These are phyloP conservation scores for Margaritifera margaritifera DNA, from an alignment of 2,888 invertebrate genomes.

Conservation along the genomic window DNA sequence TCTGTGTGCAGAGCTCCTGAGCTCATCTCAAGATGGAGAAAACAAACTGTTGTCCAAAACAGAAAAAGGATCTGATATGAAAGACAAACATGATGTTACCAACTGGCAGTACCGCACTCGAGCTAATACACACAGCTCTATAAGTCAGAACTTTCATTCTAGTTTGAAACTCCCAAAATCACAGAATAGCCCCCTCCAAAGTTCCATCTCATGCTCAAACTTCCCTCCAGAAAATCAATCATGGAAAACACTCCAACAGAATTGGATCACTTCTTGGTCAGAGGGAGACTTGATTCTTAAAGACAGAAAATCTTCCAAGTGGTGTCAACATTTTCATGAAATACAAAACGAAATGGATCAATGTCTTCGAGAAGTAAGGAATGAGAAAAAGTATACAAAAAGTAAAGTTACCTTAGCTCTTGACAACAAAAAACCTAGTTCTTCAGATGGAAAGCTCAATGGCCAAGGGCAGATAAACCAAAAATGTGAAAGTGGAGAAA, in stretches of 20 bases:
- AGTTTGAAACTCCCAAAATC: conserved; percentile 37
- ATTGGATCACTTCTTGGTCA: too few relatives aligned
- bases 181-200: conserved; percentile 30
- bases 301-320: conserved; percentile 55
- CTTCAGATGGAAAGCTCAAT: neutral
- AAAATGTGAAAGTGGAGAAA: neutral
- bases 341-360: conserved; percentile 65
- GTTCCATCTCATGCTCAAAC: conserved; percentile 40
- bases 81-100: too few relatives aligned
- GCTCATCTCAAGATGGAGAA: too few relatives aligned
- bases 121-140: too few relatives aligned
- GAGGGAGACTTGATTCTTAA: conserved; percentile 24
- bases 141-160: conserved; percentile 20
- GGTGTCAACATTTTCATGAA: conserved; percentile 60
- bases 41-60: too few relatives aligned
- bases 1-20: too few relatives aligned
- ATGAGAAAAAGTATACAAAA: conserved; percentile 18
- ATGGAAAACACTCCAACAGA: too few relatives aligned
- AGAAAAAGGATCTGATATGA: too few relatives aligned
- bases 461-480: neutral
- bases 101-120: too few relatives aligned
- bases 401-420: too few relatives aligned
- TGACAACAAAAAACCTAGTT: too few relatives aligned
- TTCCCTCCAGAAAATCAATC: conserved; percentile 15
- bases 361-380: conserved; percentile 34